Evolutionary conservation across 1,140 invertebrate species (phyloP), one percentile per base, ranked within the genome.

Genomic region (Tetragonula clypearis): DNA sequence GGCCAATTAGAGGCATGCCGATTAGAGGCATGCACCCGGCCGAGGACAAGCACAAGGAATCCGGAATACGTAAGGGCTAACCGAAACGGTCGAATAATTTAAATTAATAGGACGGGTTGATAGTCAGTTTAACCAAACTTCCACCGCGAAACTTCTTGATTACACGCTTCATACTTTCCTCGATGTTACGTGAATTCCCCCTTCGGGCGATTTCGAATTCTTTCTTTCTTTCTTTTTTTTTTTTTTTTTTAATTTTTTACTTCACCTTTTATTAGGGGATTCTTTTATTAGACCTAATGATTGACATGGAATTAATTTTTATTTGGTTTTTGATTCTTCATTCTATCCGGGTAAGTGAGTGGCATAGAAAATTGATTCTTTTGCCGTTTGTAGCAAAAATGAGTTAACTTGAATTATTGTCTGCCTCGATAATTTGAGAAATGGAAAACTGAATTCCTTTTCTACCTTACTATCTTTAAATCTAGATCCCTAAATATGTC

Each of bases 81-180:
- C 74, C 21, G 73, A 87, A 91, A 88, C 73, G 87, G 69, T 88
- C 90, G 87, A 92, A 92, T 92, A 91, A 92, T 93, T 93, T 86
- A 90, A 92, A 91, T 93, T 92, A 89, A 91, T 91, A 92, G 87
- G 85, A 75, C 87, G 84, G 11, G 71, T 87, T 90, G 91, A 91
- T 88, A 85, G 81, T 49, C 79, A 86, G 74, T 87, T 91, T 56
- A 79, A 71, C 86, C 78, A 81, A 41, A 35, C 78, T 88, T 66
- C 84, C 65, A 72, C 72, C 23, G 3, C 71, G 58, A 41, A 75
- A 86, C 68, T 78, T 86, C 60, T 82, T 82, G 62, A 82, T 86
- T 86, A 73, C 73, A 82, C 65, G 77, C 26, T 85, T 79, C 53
- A 58, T 60, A 66, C 35, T 6, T 84, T 17, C 17, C 73, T 19